Evolutionary conservation across 1,140 invertebrate genomes (phyloP), one percentile per base, ranked within the genome.

Genomic region (Ips nitidus): DNA sequence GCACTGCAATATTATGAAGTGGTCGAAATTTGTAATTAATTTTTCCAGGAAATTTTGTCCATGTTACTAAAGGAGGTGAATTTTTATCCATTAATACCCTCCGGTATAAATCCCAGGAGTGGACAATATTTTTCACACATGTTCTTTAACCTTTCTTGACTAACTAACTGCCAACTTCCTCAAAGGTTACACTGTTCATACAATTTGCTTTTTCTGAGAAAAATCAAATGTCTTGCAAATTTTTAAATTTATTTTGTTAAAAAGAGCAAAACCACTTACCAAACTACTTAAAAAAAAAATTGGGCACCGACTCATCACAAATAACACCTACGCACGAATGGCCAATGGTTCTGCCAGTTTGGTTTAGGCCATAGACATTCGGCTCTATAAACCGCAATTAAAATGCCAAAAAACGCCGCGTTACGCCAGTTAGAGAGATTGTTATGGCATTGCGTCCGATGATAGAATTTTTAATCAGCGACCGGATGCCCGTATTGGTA

Each of bases 401-500:
- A 50, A 63, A 63, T 58, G 56, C 56, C 36, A 59, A 59, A 59
- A 59, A 59, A 59, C 4, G 36, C 40, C 41, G 41, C 52, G 58
- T 52, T 52, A 38, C 38, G 42, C 43, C 43, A 45, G 36, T 41
- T 36, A 45, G 8, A 52, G 41, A 36, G 2, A 45, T 41, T 56
- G 8, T 7, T 42, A 56, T 43, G 8, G 5, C 63, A 56, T 55
- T 41, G 52, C 38, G 41, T 66, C 58, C 66, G 43, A 61, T 68
- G 57, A 60, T 68, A 68, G 66, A 68, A 68, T 68, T 68, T 68
- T 68, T 68, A 68, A 68, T 60, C 57, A 66, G 52, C n/a, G 52
- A 57, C 64, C 52, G 64, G 56, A 66, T 57, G 52, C 6, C 6
- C 37, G 40, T 41, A 45, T 61, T 4, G 22, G 37, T 43, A 61